Evolutionary conservation across 1,140 invertebrate species (phyloP), one percentile per base, ranked within the genome.

Genomic region (Lerema accius): DNA sequence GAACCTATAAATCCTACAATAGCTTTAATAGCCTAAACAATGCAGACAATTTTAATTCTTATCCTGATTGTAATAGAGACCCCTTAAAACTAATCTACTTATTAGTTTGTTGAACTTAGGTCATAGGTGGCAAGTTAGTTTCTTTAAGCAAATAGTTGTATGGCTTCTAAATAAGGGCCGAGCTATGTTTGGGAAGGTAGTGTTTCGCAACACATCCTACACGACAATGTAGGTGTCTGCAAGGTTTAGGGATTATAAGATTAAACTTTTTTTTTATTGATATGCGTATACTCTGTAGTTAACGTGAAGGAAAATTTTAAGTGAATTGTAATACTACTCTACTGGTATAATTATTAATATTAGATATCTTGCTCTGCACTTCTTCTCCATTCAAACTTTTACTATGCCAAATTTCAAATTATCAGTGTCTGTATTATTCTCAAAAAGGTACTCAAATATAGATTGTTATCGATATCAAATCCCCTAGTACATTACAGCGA

Each of bases 201-300:
- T 67, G 67, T 73, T 73, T 73, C 63, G 55, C 65, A 70, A 70
- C 51, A 15, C 59, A 40, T 66, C 68, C 71, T 68, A 74, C 71
- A 64, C 46, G 14, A 23, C 17, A 26, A 45, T 32, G 69, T 67
- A 51, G 55, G 65, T 32, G 32, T 40, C 64, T 67, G 40, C 55
- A 62, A 40, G 19, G 60, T 46, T 42, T 11, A 7, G 17, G 9
- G 35, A 46, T 37, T 13, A 17, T 17, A n/a, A 11, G n/a, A 32
- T 13, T n/a, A n/a, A n/a, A n/a, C n/a, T n/a, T n/a, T n/a, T n/a
- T n/a, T n/a, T n/a, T n/a, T n/a, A n/a, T n/a, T n/a, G n/a, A n/a
- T n/a, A n/a, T n/a, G n/a, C n/a, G n/a, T n/a, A n/a, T n/a, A n/a
- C n/a, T n/a, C n/a, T n/a, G n/a, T n/a, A n/a, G n/a, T n/a, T n/a